Evolutionary conservation across 2,888 invertebrate genomes (phyloP).

Genomic region (Agrotis segetum): DNA sequence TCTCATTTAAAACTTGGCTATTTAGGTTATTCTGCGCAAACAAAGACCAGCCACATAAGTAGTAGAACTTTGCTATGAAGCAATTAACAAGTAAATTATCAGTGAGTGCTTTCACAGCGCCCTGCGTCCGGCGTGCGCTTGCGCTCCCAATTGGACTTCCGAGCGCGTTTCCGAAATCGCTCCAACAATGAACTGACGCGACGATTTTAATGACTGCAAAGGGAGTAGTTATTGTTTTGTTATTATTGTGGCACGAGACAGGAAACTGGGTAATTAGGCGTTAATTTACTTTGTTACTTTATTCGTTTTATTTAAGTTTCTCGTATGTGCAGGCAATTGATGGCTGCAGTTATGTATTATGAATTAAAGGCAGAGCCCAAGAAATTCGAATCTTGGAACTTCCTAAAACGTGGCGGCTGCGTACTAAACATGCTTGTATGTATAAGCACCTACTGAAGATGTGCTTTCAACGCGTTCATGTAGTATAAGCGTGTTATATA

Average conservation of each 20-base stretch:
- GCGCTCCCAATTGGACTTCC: slow-evolving; percentile 90
- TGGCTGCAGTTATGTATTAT: slow-evolving; percentile 10
- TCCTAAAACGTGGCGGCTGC: background rate
- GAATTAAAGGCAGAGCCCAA: background rate
- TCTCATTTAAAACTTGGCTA: slow-evolving; percentile 24
- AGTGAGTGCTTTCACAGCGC: slow-evolving; percentile 85
- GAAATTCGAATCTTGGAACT: background rate
- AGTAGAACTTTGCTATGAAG: slow-evolving; percentile 62
- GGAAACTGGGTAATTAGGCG: slow-evolving; percentile 88
- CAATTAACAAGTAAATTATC: slow-evolving; percentile 82
- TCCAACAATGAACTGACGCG: slow-evolving; percentile 75
- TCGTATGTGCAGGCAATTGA: slow-evolving; percentile 21
- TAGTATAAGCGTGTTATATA: slow-evolving; percentile 5
- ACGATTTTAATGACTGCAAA: slow-evolving; percentile 83
- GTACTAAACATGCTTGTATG: slow-evolving; percentile 8
- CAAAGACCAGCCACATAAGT: slow-evolving; percentile 45
- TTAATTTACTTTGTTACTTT: slow-evolving; percentile 83
- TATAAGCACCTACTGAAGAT: background rate
- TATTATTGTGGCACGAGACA: slow-evolving; percentile 89
- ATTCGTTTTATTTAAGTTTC: slow-evolving; percentile 71
- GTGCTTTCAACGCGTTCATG: background rate
- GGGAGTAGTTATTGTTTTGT: slow-evolving; percentile 89
- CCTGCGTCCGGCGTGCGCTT: slow-evolving; percentile 85
- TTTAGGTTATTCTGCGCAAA: slow-evolving; percentile 39
- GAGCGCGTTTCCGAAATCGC: slow-evolving; percentile 88